Conservation (phyloP, 2,113 vertebrate species). For the Capreolus pygargus region DNA sequence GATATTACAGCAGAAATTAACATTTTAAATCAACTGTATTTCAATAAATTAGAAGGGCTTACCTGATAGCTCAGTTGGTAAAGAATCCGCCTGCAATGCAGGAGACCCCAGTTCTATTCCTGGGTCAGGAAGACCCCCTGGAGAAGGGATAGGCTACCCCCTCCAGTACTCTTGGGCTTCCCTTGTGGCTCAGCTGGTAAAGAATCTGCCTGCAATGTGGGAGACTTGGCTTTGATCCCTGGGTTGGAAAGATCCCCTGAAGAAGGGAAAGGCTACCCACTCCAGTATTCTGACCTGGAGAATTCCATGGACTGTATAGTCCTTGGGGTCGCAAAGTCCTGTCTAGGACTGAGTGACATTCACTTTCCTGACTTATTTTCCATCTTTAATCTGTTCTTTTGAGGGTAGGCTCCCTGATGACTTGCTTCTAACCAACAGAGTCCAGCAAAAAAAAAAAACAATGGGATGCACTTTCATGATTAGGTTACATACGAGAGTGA, state of each 20-base stretch:
- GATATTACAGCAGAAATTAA: too few species aligned
- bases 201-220: neutral
- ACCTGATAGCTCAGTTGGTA: too few species aligned
- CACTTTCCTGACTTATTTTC: neutral
- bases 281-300: neutral
- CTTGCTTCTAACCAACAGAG: neutral
- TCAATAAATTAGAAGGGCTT: too few species aligned
- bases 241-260: neutral
- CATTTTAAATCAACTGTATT: too few species aligned
- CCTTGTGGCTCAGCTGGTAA: neutral
- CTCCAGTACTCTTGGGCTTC: too few species aligned
- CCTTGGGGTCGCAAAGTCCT: accelerated
- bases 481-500: accelerated
- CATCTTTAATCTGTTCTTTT: neutral
- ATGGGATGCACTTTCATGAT: neutral
- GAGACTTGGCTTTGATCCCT: neutral
- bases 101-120: too few species aligned
- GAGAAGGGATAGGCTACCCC: too few species aligned
- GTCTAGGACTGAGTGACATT: neutral
- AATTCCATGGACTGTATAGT: neutral
- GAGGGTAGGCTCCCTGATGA: neutral
- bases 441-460: neutral
- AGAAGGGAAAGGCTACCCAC: neutral
- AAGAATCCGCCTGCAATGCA: too few species aligned
- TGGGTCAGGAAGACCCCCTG: too few species aligned